These are phyloP conservation scores for Eufriesea mexicana DNA, from an alignment of 1,140 invertebrate species.

Conservation along the genomic window DNA sequence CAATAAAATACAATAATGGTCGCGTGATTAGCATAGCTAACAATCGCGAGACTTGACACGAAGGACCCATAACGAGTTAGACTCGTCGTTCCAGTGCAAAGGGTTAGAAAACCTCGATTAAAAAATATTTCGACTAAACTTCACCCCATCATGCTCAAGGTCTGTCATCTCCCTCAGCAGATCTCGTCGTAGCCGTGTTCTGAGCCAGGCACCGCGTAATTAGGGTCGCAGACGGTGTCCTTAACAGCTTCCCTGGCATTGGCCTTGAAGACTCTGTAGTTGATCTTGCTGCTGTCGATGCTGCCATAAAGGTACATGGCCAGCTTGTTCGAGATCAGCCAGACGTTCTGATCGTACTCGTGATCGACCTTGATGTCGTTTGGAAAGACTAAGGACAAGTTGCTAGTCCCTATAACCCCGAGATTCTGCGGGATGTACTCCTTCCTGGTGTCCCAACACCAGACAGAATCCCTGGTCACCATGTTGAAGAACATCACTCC, in stretches of 20 bases:
- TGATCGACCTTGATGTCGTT: slow-evolving; percentile 90
- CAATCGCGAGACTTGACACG: no score
- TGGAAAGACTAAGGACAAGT: slow-evolving; percentile 87
- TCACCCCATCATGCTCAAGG: neutral
- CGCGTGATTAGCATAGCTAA: no score
- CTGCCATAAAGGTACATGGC: slow-evolving; percentile 88
- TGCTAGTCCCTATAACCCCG: slow-evolving; percentile 84
- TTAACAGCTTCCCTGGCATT: slow-evolving; percentile 84
- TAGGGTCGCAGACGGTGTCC: slow-evolving; percentile 88
- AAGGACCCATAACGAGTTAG: no score
- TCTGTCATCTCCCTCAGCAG: slow-evolving; percentile 64
- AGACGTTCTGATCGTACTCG: slow-evolving; percentile 85
- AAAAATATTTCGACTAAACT: neutral
- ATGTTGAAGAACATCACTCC: slow-evolving; percentile 91
- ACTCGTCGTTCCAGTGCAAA: no score
- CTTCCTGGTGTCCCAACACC: slow-evolving; percentile 90
- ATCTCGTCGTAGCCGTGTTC: slow-evolving; percentile 74
- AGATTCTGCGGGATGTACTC: slow-evolving; percentile 86
- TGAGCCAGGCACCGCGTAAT: slow-evolving; percentile 72
- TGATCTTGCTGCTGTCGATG: slow-evolving; percentile 86
- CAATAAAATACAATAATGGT: no score
- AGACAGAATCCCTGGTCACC: slow-evolving; percentile 88
- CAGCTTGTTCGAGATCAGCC: slow-evolving; percentile 89
- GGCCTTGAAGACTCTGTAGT: slow-evolving; percentile 88
- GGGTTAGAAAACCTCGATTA: no score